These are phyloP conservation scores for Seriola quinqueradiata DNA, from an alignment of 2,113 vertebrate species.

Conservation along the genomic window DNA sequence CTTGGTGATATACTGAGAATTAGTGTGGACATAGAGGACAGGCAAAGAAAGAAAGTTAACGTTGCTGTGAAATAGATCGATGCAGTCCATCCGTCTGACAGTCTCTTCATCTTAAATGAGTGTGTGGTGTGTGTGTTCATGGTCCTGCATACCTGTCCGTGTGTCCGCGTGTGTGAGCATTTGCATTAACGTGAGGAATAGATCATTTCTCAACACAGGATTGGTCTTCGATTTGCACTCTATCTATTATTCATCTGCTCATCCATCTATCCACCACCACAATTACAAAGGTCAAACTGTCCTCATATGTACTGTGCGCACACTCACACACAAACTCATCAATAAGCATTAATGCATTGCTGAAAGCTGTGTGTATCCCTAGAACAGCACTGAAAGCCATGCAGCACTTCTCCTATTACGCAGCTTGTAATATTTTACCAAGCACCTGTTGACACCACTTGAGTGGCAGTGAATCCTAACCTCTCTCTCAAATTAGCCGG, in stretches of 20 bases:
- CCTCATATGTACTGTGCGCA: slow-evolving; percentile 19
- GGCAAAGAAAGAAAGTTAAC: background rate
- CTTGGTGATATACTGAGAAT: background rate
- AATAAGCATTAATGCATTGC: slow-evolving; percentile 36
- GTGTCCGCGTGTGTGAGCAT: background rate
- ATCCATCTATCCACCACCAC: slow-evolving; percentile 46
- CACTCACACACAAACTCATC: slow-evolving; percentile 31
- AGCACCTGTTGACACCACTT: background rate
- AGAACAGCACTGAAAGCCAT: background rate
- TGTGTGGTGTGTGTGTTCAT: background rate
- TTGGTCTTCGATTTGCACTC: slow-evolving; percentile 49
- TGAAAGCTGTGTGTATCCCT: background rate
- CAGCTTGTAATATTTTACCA: slow-evolving; percentile 25
- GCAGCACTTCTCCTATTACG: slow-evolving; percentile 1
- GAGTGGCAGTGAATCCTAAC: slow-evolving; percentile 2
- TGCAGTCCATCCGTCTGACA: background rate
- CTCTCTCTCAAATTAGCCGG: slow-evolving; percentile 1
- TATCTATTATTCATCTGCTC: slow-evolving; percentile 62
- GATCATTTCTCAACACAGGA: slow-evolving; percentile 40
- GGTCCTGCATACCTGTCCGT: background rate
- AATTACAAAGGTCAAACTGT: slow-evolving; percentile 71
- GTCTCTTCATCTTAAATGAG: too few relatives aligned
- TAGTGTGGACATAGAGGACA: background rate
- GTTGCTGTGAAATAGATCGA: background rate
- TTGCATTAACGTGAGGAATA: slow-evolving; percentile 13